phyloP scores from a whole-genome alignment of 2,888 invertebrate species.

The Amphipoea lucens region DNA sequence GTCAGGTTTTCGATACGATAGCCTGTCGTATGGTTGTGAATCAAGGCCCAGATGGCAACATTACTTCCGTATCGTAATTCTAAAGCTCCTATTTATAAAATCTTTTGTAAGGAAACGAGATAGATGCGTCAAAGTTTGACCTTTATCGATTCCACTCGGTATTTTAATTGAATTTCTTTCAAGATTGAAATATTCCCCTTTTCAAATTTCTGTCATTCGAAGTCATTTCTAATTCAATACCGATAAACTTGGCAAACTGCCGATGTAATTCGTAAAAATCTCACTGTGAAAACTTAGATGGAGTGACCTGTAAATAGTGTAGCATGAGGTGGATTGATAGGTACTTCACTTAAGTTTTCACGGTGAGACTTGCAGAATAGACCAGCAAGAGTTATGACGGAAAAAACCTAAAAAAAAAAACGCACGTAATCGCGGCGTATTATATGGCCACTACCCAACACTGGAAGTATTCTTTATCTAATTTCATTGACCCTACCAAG shows the following conservation, averaged over 20 bases:
- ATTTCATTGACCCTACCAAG: constrained; percentile 60
- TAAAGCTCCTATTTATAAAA: not conserved
- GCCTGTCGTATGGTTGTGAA: too few species aligned
- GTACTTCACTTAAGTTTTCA: too few species aligned
- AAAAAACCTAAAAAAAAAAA: not conserved
- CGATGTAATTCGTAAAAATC: too few species aligned
- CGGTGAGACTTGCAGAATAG: not conserved
- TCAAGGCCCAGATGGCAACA: too few species aligned
- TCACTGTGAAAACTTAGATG: too few species aligned
- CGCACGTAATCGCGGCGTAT: not conserved
- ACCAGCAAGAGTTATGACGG: not conserved
- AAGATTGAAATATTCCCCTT: not conserved
- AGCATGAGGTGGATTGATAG: too few species aligned
- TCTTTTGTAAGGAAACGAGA: too few species aligned
- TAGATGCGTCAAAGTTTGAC: not conserved
- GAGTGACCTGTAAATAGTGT: not conserved
- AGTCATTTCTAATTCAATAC: not conserved
- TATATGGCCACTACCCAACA: constrained; percentile 40
- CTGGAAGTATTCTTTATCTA: constrained; percentile 50
- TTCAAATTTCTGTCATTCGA: not conserved
- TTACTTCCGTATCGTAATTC: not conserved
- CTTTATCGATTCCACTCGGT: not conserved
- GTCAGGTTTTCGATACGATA: too few species aligned
- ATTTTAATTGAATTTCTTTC: not conserved
- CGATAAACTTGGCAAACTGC: too few species aligned